Conservation (phyloP, 2,888 invertebrate species). For the Scaptomyza caliginosa region DNA sequence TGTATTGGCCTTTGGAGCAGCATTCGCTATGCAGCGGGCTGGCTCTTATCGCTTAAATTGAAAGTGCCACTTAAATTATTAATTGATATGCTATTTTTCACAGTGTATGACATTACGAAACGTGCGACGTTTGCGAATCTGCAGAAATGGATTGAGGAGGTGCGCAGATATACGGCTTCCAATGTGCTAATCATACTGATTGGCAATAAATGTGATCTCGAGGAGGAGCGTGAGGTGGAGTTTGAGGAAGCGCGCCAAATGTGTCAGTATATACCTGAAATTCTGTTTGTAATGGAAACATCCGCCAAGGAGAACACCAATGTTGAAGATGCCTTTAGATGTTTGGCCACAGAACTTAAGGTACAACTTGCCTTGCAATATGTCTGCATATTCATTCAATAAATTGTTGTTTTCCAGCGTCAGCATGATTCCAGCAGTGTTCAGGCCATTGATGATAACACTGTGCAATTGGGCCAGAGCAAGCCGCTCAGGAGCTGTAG, state of each 20-base stretch:
- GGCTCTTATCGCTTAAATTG: slow-evolving; percentile 14
- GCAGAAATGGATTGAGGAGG: slow-evolving; percentile 98
- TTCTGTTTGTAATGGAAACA: slow-evolving; percentile 93
- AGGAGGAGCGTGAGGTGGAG: slow-evolving; percentile 92
- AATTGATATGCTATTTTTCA: not conserved
- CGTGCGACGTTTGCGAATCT: slow-evolving; percentile 95
- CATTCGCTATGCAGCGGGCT: slow-evolving; percentile 23
- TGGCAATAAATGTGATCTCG: slow-evolving; percentile 96
- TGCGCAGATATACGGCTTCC: slow-evolving; percentile 95
- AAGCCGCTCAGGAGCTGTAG: slow-evolving; percentile 88
- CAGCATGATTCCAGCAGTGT: slow-evolving; percentile 89
- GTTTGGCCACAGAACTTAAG: slow-evolving; percentile 94
- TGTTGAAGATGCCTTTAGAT: slow-evolving; percentile 94
- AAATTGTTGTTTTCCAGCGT: slow-evolving; percentile 86
- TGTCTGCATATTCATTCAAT: not conserved
- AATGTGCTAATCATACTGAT: slow-evolving; percentile 95
- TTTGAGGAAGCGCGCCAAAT: slow-evolving; percentile 94
- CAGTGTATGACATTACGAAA: slow-evolving; percentile 98
- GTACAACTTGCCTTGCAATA: slow-evolving; percentile 83
- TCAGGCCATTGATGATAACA: slow-evolving; percentile 87
- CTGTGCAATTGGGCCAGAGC: slow-evolving; percentile 89
- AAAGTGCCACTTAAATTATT: slow-evolving; percentile 7
- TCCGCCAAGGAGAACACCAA: slow-evolving; percentile 96
- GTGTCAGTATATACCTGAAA: slow-evolving; percentile 93
- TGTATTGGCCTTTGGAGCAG: slow-evolving; percentile 21